These are phyloP conservation scores for Eupithecia exiguata DNA, from an alignment of 2,888 invertebrate genomes.

Conservation along the genomic window DNA sequence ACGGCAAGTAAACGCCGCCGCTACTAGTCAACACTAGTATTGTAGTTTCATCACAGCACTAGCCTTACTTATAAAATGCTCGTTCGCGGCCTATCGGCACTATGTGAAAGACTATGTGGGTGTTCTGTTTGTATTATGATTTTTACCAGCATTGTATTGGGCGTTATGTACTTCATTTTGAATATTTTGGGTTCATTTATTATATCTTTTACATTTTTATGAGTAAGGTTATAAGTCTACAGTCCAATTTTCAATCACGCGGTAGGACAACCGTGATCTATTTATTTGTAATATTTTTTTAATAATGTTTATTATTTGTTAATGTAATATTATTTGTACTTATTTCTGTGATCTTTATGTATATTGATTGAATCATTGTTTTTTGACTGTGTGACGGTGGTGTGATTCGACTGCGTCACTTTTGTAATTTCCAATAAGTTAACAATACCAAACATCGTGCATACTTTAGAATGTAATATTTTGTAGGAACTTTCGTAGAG, in stretches of 20 bases:
- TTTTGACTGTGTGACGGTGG: constrained; percentile 50
- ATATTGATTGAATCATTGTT: constrained; percentile 44
- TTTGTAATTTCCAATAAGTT: constrained; percentile 51
- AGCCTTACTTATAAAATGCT: constrained; percentile 18
- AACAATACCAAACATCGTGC: constrained; percentile 44
- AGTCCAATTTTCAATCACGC: constrained; percentile 28
- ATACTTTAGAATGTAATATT: constrained; percentile 46
- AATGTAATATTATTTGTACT: constrained; percentile 48
- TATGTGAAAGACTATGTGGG: not conserved
- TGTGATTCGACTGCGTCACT: constrained; percentile 66
- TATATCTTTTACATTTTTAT: constrained; percentile 7
- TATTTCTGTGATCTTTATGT: constrained; percentile 42
- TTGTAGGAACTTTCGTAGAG: constrained; percentile 43
- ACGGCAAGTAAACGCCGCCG: constrained; percentile 65
- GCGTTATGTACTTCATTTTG: constrained; percentile 6
- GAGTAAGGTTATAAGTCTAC: constrained; percentile 40
- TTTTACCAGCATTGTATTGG: not conserved
- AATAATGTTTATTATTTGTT: constrained; percentile 12
- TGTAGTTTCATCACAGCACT: constrained; percentile 29
- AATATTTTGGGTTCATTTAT: not conserved
- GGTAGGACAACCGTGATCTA: constrained; percentile 36
- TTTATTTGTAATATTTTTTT: constrained; percentile 35
- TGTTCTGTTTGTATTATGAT: constrained; percentile 1
- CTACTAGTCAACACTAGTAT: constrained; percentile 35
- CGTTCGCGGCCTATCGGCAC: not conserved